A percentile compares a stretch with the other conserved stretches of the same genome.
Evolutionary conservation across 2,888 invertebrate species (phyloP).

Genomic region (Epinotia bilunana): DNA sequence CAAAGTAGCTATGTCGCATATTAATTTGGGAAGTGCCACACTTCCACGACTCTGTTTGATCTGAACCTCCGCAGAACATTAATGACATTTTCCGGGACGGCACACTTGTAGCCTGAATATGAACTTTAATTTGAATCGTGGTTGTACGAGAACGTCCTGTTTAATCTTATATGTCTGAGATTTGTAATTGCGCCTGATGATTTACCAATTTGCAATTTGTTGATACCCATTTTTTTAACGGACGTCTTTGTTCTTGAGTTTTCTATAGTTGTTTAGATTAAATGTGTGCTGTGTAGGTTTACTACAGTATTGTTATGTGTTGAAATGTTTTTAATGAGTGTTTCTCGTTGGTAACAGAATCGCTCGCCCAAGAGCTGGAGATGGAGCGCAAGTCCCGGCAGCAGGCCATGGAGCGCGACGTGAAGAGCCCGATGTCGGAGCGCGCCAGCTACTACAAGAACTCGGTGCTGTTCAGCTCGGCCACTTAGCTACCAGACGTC

Average conservation of each 20-base stretch:
- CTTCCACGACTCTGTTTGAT: constrained; percentile 80
- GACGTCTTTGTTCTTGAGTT: background rate
- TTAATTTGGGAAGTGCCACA: constrained; percentile 78
- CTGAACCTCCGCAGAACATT: constrained; percentile 70
- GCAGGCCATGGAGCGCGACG: constrained; percentile 91
- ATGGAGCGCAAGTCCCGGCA: constrained; percentile 94
- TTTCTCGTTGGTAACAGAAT: constrained; percentile 86
- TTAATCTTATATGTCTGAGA: background rate
- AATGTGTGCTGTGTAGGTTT: too few relatives aligned
- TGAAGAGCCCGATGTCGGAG: constrained; percentile 94
- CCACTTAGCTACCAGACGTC: constrained; percentile 86
- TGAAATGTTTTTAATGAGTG: background rate
- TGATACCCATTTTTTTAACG: background rate
- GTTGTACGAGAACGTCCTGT: constrained; percentile 4
- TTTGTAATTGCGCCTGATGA: background rate
- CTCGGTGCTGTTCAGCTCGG: constrained; percentile 94
- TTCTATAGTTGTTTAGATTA: background rate
- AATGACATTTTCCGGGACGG: constrained; percentile 78
- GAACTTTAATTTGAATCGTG: constrained; percentile 41
- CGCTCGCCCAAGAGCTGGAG: constrained; percentile 93
- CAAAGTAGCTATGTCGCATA: constrained; percentile 69
- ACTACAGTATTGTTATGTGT: background rate
- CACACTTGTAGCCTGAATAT: constrained; percentile 57
- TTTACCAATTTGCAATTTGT: background rate
- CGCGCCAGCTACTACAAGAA: constrained; percentile 94